phyloP scores from a whole-genome alignment of 2,113 vertebrate genomes.

The Melanocharis versteri region DNA sequence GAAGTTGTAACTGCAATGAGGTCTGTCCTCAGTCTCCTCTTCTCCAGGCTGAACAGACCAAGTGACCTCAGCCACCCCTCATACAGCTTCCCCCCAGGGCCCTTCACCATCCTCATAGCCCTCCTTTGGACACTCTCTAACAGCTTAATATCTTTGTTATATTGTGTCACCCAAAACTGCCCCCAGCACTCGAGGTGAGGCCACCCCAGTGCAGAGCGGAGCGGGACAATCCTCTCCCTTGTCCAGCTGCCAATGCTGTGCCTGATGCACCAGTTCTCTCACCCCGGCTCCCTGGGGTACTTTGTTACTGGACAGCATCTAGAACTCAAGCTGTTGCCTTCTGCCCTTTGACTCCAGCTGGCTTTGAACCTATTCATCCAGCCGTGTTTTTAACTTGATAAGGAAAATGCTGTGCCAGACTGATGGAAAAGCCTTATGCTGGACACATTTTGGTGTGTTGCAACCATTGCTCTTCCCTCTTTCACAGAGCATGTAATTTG shows the following conservation, averaged over 20 bases:
- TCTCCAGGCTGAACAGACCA: not conserved
- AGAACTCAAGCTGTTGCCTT: not conserved
- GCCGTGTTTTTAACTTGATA: not conserved
- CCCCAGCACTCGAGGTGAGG: not conserved
- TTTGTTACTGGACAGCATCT: not conserved
- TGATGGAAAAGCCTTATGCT: not conserved
- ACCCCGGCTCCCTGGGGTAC: not conserved
- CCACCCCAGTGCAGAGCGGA: not conserved
- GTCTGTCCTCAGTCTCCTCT: not conserved
- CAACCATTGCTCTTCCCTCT: not conserved
- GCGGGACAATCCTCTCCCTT: accelerated
- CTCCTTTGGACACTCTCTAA: not conserved
- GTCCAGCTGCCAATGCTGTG: not conserved
- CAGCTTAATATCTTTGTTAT: accelerated
- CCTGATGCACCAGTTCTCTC: not conserved
- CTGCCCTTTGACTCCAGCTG: not conserved
- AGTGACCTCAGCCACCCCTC: not conserved
- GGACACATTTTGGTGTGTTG: not conserved
- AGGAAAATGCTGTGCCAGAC: not conserved
- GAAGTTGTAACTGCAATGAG: not conserved
- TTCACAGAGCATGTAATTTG: accelerated
- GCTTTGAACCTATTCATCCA: not conserved
- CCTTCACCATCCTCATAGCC: not conserved
- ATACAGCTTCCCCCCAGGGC: accelerated
- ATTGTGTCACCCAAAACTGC: not conserved